A percentile compares a stretch with the other conserved stretches of the same genome.
phyloP scores from a whole-genome alignment of 2,797 vertebrate species.

The Limosa lapponica region DNA sequence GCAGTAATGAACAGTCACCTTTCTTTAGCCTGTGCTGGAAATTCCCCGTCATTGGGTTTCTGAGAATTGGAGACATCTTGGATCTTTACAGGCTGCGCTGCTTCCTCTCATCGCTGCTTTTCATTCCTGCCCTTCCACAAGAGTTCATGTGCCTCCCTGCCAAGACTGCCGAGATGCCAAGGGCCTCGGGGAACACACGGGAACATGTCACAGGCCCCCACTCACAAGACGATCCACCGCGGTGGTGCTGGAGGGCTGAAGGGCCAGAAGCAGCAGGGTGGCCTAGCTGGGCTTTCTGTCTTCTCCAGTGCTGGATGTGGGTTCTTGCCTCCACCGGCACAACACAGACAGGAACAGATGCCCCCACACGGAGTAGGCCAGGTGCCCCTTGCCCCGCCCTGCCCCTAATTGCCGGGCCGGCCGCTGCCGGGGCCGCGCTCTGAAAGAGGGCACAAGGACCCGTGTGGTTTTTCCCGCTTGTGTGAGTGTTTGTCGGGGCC shows the following conservation, averaged over 20 bases:
- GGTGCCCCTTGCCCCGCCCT: rapidly evolving
- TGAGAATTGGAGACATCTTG: background rate
- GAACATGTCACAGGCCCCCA: constrained; percentile 81
- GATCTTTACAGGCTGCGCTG: background rate
- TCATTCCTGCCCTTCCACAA: constrained; percentile 88
- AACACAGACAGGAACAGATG: background rate
- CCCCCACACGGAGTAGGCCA: too few species aligned
- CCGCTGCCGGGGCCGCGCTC: background rate
- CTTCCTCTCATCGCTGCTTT: constrained; percentile 79
- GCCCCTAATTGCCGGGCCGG: too few species aligned
- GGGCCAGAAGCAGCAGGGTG: background rate
- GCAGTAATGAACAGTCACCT: constrained; percentile 87
- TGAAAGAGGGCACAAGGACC: background rate
- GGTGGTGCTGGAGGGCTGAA: background rate
- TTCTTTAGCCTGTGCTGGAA: constrained; percentile 90
- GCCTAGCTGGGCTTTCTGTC: background rate
- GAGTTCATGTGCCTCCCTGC: constrained; percentile 86
- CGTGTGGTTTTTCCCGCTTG: rapidly evolving
- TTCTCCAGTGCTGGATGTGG: background rate
- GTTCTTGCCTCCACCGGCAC: background rate
- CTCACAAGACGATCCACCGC: constrained; percentile 90
- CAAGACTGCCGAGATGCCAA: constrained; percentile 78
- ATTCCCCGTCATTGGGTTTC: constrained; percentile 75
- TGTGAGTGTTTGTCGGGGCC: background rate
- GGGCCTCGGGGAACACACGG: constrained; percentile 87